Conservation (phyloP, 1,140 invertebrate species). For the Dinoponera quadriceps region DNA sequence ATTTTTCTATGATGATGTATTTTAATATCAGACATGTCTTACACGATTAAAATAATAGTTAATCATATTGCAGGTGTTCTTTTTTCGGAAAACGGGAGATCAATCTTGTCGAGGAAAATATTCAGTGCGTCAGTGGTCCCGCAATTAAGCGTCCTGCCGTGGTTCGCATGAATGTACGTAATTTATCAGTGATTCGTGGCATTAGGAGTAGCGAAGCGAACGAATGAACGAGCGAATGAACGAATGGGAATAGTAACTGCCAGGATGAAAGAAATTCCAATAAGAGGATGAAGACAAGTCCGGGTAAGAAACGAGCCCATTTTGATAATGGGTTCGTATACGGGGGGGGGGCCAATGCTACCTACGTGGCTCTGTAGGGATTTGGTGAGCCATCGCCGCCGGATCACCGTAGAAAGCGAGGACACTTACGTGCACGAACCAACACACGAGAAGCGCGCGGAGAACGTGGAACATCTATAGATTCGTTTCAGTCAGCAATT, state of each 20-base stretch:
- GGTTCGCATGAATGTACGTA: constrained; percentile 61
- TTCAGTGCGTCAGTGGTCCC: neutral
- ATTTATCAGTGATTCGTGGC: constrained; percentile 68
- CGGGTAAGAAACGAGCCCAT: constrained; percentile 82
- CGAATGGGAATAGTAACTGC: constrained; percentile 60
- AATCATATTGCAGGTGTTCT: neutral
- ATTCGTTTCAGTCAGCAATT: constrained; percentile 47
- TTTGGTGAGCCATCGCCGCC: constrained; percentile 80
- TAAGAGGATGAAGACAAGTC: constrained; percentile 75
- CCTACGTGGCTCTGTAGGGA: constrained; percentile 79
- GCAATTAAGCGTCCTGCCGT: constrained; percentile 11
- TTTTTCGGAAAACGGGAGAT: neutral
- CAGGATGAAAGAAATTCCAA: constrained; percentile 75
- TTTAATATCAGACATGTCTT: neutral
- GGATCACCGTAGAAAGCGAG: constrained; percentile 73
- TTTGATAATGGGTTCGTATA: constrained; percentile 83
- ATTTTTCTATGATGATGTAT: neutral
- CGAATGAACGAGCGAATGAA: constrained; percentile 28
- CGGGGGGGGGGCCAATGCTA: constrained; percentile 73
- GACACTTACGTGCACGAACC: constrained; percentile 63
- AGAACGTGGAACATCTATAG: constrained; percentile 38
- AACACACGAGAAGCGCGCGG: constrained; percentile 46
- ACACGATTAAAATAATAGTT: constrained; percentile 3
- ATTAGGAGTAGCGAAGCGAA: constrained; percentile 30
- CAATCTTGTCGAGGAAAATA: neutral